Conservation (phyloP, 2,797 vertebrate species). For the Melanotaenia nigrans region DNA sequence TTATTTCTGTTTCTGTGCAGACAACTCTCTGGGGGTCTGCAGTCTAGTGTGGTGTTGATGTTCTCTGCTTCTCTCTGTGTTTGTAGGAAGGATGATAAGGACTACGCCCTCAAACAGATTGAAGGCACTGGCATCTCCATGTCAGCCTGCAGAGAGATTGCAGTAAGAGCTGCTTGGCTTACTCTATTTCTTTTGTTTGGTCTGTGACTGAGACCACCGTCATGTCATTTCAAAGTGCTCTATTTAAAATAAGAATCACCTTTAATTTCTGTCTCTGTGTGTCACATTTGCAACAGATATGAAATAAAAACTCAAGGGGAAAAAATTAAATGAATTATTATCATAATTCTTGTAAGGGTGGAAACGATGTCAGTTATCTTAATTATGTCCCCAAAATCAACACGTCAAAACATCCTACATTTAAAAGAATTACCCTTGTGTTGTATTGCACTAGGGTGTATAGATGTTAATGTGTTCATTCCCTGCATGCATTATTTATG, state of each 20-base stretch:
- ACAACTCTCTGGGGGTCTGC: conserved; percentile 52
- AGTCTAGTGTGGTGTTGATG: conserved; percentile 70
- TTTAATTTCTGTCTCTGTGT: conserved; percentile 14
- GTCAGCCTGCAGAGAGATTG: conserved; percentile 99
- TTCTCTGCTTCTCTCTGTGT: conserved; percentile 66
- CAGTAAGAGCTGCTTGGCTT: conserved; percentile 86
- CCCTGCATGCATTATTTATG: background rate
- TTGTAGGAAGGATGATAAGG: conserved; percentile 99
- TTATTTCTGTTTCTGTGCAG: conserved; percentile 59
- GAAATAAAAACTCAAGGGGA: background rate
- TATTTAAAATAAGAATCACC: conserved; percentile 22
- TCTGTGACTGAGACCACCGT: conserved; percentile 31
- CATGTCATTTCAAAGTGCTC: conserved; percentile 27
- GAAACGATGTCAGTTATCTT: no score
- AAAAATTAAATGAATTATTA: background rate
- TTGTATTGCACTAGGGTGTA: background rate
- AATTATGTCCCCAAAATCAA: no score
- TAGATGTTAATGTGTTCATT: background rate
- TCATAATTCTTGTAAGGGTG: no score
- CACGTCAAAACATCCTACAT: no score
- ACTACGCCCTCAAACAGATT: conserved; percentile 99
- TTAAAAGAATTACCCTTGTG: background rate
- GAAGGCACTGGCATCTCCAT: conserved; percentile 99
- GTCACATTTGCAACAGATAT: conserved; percentile 12
- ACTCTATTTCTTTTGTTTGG: conserved; percentile 27